Conservation (phyloP, 2,888 invertebrate genomes). For the Agrenia bidenticulata region DNA sequence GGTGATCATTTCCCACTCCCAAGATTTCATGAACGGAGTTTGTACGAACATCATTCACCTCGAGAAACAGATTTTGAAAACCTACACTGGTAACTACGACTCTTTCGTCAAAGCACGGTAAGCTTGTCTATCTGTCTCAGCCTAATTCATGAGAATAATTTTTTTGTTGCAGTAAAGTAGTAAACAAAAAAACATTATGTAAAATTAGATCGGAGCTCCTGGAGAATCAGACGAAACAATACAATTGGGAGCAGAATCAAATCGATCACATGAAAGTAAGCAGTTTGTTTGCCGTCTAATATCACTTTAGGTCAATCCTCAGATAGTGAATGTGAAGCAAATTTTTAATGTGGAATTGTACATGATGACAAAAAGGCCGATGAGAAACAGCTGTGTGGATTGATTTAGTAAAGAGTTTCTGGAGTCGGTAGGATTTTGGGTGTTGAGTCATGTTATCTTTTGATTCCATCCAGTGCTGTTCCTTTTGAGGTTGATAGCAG, state of each 20-base stretch:
- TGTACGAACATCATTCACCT: conserved; percentile 96
- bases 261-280: conserved; percentile 95
- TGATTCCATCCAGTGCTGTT: conserved; percentile 18
- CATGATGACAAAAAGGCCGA: conserved; percentile 46
- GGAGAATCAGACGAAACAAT: conserved; percentile 98
- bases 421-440: too few relatives aligned
- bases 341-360: background rate
- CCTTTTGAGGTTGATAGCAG: background rate
- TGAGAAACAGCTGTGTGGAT: conserved; percentile 23
- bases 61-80: conserved; percentile 83
- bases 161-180: too few relatives aligned
- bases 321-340: background rate
- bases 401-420: background rate
- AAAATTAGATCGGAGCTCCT: conserved; percentile 75
- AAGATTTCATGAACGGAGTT: conserved; percentile 98
- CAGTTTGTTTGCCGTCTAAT: background rate
- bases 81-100: conserved; percentile 79
- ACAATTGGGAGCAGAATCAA: conserved; percentile 99
- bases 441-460: conserved; percentile 16
- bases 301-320: background rate
- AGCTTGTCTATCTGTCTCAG: background rate
- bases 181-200: background rate
- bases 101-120: conserved; percentile 67
- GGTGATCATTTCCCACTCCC: conserved; percentile 97
- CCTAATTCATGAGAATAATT: background rate